phyloP scores from a whole-genome alignment of 1,140 invertebrate species.

The Ctenoplectra terminalis region DNA sequence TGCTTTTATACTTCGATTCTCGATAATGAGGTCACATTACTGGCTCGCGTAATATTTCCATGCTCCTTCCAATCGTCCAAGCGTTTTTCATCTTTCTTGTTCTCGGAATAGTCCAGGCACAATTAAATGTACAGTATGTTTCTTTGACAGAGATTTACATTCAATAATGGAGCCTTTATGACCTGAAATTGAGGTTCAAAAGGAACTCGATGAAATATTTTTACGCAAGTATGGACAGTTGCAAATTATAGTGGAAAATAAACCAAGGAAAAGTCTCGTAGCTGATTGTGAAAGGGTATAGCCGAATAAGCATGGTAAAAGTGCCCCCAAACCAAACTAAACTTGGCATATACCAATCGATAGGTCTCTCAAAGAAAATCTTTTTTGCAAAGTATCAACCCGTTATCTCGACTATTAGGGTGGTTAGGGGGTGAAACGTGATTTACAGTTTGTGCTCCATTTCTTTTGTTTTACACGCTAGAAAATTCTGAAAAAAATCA shows the following conservation, averaged over 20 bases:
- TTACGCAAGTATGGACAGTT: not conserved
- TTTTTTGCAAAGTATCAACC: no score
- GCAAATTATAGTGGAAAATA: not conserved
- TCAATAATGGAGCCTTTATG: not conserved
- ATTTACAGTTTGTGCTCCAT: no score
- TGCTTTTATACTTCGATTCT: conserved; percentile 32
- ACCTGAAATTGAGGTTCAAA: not conserved
- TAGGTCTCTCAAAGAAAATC: no score
- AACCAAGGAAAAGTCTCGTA: not conserved
- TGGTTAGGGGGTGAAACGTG: no score
- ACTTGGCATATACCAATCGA: no score
- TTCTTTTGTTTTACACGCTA: no score
- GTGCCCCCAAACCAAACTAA: no score
- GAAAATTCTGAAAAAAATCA: no score
- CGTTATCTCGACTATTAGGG: no score
- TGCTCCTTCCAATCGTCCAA: not conserved
- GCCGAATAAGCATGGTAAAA: no score
- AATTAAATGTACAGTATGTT: not conserved
- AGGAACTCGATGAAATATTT: not conserved
- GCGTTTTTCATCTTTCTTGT: not conserved
- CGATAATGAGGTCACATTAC: conserved; percentile 42
- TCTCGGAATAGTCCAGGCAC: not conserved
- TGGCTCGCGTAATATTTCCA: conserved; percentile 22
- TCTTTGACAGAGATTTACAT: not conserved
- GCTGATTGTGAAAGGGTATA: no score